Conservation (phyloP, 2,888 invertebrate genomes). For the Apocheima hispidaria region DNA sequence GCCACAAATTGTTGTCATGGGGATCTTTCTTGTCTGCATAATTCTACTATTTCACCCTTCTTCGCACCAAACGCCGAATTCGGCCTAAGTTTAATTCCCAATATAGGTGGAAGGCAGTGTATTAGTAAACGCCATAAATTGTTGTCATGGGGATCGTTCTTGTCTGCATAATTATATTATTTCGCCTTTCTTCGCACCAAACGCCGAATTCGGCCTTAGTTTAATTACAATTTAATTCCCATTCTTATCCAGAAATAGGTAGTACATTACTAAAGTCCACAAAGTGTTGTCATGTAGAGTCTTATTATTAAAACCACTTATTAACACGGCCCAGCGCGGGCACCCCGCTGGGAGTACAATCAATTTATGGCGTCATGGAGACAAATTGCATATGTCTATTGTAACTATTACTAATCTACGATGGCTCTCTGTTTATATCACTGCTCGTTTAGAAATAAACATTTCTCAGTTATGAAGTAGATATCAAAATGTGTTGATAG, state of each 20-base stretch:
- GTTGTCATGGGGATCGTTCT: too few relatives aligned
- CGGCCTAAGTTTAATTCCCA: too few relatives aligned
- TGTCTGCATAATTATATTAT: too few relatives aligned
- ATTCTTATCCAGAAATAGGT: slow-evolving; percentile 1
- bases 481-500: slow-evolving; percentile 28
- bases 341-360: slow-evolving; percentile 75
- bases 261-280: slow-evolving; percentile 38
- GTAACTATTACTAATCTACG: slow-evolving; percentile 29
- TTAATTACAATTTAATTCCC: neutral
- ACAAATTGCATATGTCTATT: slow-evolving; percentile 62
- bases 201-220: slow-evolving; percentile 7
- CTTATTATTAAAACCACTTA: slow-evolving; percentile 67
- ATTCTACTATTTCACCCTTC: too few relatives aligned
- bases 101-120: too few relatives aligned
- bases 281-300: slow-evolving; percentile 40
- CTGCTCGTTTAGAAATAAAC: slow-evolving; percentile 9
- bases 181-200: too few relatives aligned
- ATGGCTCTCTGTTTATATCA: slow-evolving; percentile 32
- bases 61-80: too few relatives aligned
- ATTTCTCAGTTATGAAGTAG: slow-evolving; percentile 52
- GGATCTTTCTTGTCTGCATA: too few relatives aligned
- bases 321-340: slow-evolving; percentile 68
- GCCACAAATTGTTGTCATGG: too few relatives aligned
- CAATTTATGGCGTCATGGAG: slow-evolving; percentile 73
- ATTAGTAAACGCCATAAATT: too few relatives aligned